Percentiles rank a stretch among this genome's conserved stretches.
phyloP scores from a whole-genome alignment of 2,888 invertebrate species.

The Cantharis flavilabris region DNA sequence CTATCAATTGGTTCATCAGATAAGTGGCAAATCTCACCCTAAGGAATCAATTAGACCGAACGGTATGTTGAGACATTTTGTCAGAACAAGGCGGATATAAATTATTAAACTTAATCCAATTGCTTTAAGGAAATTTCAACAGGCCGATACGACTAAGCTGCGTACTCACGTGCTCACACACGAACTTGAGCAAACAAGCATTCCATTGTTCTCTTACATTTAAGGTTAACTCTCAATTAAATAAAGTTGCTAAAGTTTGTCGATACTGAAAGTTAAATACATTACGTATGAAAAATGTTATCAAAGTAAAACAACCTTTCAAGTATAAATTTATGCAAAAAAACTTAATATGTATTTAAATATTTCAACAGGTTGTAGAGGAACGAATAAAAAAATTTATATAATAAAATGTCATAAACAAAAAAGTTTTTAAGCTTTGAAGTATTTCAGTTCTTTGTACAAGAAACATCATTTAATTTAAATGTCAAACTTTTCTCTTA shows the following conservation, averaged over 20 bases:
- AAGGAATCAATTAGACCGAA: background rate
- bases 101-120: background rate
- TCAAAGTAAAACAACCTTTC: background rate
- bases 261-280: background rate
- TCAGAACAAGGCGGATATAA: background rate
- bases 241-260: too few species aligned
- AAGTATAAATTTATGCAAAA: background rate
- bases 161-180: background rate
- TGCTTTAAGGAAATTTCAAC: background rate
- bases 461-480: conserved; percentile 13
- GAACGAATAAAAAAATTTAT: background rate
- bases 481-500: conserved; percentile 18
- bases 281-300: background rate
- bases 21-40: background rate
- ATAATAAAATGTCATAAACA: background rate
- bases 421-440: conserved; percentile 7
- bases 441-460: conserved; percentile 5
- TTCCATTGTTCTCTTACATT: too few species aligned
- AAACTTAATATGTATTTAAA: background rate
- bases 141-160: background rate
- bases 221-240: too few species aligned
- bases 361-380: background rate
- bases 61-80: background rate
- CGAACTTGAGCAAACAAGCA: background rate
- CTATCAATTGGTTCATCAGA: background rate